Conservation (phyloP, 2,888 invertebrate genomes). For the Nomada fucata region DNA sequence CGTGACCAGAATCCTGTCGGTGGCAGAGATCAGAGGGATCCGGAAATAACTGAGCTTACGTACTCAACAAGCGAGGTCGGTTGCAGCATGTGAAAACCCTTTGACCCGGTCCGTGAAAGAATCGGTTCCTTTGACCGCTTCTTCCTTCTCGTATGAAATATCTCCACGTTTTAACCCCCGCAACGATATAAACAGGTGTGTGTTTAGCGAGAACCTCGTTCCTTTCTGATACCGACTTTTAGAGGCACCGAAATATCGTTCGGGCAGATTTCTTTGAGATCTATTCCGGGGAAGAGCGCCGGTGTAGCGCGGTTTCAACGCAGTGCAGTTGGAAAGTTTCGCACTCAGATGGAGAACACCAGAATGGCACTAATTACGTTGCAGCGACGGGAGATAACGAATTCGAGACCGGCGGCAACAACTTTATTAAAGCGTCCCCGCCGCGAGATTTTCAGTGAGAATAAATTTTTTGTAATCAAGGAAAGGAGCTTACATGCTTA, state of each 20-base stretch:
- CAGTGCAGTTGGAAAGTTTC: neutral
- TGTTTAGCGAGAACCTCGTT: no score
- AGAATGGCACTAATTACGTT: conserved; percentile 6
- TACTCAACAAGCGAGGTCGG: conserved; percentile 25
- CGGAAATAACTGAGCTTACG: conserved; percentile 20
- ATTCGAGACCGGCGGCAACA: no score
- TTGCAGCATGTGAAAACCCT: conserved; percentile 14
- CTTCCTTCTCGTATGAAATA: neutral
- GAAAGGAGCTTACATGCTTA: neutral
- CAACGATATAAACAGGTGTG: neutral
- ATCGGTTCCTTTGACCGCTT: conserved; percentile 19
- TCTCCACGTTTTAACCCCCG: neutral
- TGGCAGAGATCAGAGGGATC: conserved; percentile 17
- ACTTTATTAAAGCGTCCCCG: neutral
- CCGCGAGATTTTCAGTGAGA: neutral
- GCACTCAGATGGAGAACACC: neutral
- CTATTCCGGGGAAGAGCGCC: neutral
- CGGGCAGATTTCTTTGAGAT: neutral
- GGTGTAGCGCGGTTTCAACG: neutral
- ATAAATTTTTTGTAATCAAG: no score
- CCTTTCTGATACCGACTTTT: neutral
- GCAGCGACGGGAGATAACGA: neutral
- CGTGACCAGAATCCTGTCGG: neutral
- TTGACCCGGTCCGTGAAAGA: conserved; percentile 2
- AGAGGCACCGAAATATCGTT: neutral